Evolutionary conservation across 2,797 vertebrate genomes (phyloP), one percentile per base, ranked within the genome.

Genomic region (Siniperca obscura): DNA sequence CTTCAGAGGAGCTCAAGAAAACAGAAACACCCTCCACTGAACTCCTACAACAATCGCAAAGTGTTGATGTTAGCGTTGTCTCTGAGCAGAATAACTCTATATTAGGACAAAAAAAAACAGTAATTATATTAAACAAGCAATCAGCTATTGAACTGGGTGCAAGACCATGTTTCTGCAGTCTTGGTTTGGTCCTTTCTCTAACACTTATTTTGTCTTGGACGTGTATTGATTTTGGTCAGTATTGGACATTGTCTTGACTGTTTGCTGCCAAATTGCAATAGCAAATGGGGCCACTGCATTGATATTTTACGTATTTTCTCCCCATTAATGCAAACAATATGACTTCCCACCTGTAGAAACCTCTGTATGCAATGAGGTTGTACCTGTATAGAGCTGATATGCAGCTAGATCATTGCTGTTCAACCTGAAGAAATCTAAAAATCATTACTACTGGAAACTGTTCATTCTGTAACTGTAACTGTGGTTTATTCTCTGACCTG

Each of bases 1-100:
- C 34, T 90, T 88, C 68, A 85, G 77, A 89, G 57, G 73, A 82
- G 71, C 56, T 76, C 60, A 50, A 78, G 52, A 87, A 85, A 87
- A 80, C 81, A 85, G 75, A 78, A 22, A 78, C 62, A 69, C 5
- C n/a, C 68, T 65, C 56, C 22, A 21, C 27, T 73, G 75, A 83
- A 83, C 73, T 82, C 27, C 52, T 5, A 44, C 12, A 78, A 69
- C 67, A 48, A 60, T 55, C 61, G 68, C 19, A 52, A 72, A 60
- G n/a, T 38, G 71, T 42, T 60, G n/a, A 70, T 79, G 68, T 40
- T 25, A 30, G 30, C 14, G 55, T 59, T 48, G n/a, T 55, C 66
- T 66, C 30, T 50, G 25, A 69, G 50, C 50, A 36, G 19, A 73
- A 19, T 17, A 25, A 38, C 44, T 66, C 34, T 68, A 59, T 52